phyloP scores from a whole-genome alignment of 2,888 invertebrate species.

The Aspidiotus destructor region DNA sequence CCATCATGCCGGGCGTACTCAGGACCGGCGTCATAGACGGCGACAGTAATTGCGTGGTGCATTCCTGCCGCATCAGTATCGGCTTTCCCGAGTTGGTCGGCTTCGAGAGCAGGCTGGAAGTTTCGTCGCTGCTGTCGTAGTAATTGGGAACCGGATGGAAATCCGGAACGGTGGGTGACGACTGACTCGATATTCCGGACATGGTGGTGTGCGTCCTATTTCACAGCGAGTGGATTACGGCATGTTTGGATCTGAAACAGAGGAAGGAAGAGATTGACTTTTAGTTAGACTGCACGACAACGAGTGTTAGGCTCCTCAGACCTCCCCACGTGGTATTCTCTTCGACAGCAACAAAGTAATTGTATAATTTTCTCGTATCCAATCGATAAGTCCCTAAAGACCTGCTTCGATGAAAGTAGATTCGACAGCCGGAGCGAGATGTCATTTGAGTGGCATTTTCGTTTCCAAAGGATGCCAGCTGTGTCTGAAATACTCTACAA shows the following conservation, averaged over 20 bases:
- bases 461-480: no score
- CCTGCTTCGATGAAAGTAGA: no score
- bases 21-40: constrained; percentile 58
- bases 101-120: constrained; percentile 63
- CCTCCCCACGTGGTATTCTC: no score
- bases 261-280: no score
- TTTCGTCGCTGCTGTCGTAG: constrained; percentile 70
- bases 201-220: background rate
- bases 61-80: constrained; percentile 74
- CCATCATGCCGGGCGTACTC: constrained; percentile 53
- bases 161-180: constrained; percentile 26
- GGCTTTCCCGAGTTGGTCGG: constrained; percentile 49
- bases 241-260: background rate
- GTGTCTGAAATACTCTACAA: no score
- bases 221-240: background rate
- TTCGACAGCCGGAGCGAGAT: no score
- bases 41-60: constrained; percentile 64
- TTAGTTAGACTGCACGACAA: no score
- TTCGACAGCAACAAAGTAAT: no score
- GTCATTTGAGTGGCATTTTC: no score
- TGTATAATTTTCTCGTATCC: no score
- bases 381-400: no score
- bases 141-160: constrained; percentile 17
- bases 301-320: no score
- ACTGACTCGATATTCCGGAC: constrained; percentile 28